A percentile compares a stretch with the other conserved stretches of the same genome.
Evolutionary conservation across 2,888 invertebrate genomes (phyloP).

Genomic region (Pristionchus mayeri): DNA sequence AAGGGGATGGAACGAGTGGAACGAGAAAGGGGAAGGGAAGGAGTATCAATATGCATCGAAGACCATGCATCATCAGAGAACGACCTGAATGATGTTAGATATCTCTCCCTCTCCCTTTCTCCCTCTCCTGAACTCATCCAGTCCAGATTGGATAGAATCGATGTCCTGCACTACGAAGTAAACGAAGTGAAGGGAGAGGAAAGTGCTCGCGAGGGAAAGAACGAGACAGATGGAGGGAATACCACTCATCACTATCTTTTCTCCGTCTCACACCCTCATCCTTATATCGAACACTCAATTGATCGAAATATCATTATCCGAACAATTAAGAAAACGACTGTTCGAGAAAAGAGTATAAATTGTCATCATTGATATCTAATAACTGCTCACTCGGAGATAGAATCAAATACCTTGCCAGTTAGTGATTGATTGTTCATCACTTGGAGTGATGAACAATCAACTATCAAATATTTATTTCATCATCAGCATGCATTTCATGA

Average conservation of each 20-base stretch:
- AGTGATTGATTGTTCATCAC: too few species aligned
- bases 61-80: slow-evolving; percentile 41
- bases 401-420: neutral
- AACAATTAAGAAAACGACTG: neutral
- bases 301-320: slow-evolving; percentile 41
- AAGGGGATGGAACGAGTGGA: neutral
- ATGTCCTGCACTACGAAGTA: slow-evolving; percentile 8
- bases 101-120: neutral
- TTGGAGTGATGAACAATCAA: too few species aligned
- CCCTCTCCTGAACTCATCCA: slow-evolving; percentile 27
- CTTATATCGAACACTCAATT: slow-evolving; percentile 6
- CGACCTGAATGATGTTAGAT: neutral
- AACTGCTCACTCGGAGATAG: neutral
- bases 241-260: neutral
- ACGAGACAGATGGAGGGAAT: neutral
- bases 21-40: neutral
- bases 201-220: neutral
- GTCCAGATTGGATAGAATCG: neutral
- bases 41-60: neutral
- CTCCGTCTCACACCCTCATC: neutral
- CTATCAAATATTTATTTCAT: too few species aligned
- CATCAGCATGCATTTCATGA: too few species aligned
- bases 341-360: slow-evolving; percentile 10
- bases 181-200: slow-evolving; percentile 23
- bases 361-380: neutral